phyloP scores from a whole-genome alignment of 2,888 invertebrate species.

The Alcis repandata region DNA sequence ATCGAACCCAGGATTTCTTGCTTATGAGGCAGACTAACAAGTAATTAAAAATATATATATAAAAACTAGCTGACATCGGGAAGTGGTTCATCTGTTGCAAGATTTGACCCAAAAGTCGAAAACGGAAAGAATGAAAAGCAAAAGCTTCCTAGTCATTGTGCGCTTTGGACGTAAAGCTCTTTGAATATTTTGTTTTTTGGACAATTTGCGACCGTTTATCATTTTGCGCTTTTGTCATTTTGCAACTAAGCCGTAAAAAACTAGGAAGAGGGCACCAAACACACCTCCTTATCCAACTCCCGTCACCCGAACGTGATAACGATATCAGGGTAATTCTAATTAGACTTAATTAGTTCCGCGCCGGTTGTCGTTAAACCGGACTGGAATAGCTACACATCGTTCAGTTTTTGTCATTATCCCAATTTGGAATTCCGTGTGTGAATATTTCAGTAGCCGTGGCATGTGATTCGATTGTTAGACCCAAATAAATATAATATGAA shows the following conservation, averaged over 20 bases:
- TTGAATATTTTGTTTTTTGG: too few relatives aligned
- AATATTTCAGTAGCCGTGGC: constrained; percentile 9
- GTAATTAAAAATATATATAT: too few relatives aligned
- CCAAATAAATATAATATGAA: background rate
- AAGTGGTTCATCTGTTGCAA: too few relatives aligned
- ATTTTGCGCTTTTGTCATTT: too few relatives aligned
- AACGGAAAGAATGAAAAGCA: too few relatives aligned
- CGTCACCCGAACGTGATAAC: constrained; percentile 16
- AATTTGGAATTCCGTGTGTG: constrained; percentile 9
- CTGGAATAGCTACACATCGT: constrained; percentile 19
- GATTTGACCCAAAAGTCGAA: too few relatives aligned
- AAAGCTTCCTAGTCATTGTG: too few relatives aligned
- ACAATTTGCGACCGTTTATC: too few relatives aligned
- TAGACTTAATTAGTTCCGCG: constrained; percentile 38
- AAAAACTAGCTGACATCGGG: too few relatives aligned
- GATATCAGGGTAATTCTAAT: constrained; percentile 30
- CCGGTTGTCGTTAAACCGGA: constrained; percentile 22
- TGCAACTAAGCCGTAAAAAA: too few relatives aligned
- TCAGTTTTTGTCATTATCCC: background rate
- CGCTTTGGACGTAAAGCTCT: background rate
- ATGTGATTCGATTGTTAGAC: constrained; percentile 3
- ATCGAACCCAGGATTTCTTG: too few relatives aligned
- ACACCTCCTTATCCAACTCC: background rate
- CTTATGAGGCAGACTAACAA: too few relatives aligned
- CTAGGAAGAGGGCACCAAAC: background rate